Evolutionary conservation across 2,113 vertebrate species (phyloP).

Genomic region (Ondatra zibethicus): DNA sequence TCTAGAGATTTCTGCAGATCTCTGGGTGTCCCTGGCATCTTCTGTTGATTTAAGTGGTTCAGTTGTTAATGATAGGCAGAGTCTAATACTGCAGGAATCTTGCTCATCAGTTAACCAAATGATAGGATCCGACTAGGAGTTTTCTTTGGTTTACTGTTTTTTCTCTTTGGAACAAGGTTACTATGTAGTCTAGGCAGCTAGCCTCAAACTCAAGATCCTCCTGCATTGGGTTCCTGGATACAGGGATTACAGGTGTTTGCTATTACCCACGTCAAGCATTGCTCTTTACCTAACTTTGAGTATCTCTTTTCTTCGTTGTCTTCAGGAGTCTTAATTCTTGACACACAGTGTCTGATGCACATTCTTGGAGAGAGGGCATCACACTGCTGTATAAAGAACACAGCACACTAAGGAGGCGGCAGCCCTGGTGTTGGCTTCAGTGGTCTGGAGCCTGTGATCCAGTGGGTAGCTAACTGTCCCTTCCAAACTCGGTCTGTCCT

Average conservation of each 20-base stretch:
- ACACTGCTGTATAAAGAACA: not conserved
- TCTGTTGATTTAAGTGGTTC: not conserved
- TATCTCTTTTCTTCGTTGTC: not conserved
- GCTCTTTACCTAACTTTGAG: not conserved
- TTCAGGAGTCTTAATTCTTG: not conserved
- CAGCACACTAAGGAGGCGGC: not conserved
- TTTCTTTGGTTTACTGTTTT: not conserved
- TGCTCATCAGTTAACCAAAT: not conserved
- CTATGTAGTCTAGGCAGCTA: not conserved
- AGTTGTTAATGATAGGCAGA: not conserved
- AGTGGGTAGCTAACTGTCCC: not conserved
- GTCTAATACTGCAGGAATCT: not conserved
- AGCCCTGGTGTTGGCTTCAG: no score
- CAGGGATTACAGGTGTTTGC: not conserved
- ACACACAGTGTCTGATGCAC: not conserved
- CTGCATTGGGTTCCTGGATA: not conserved
- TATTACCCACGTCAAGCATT: not conserved
- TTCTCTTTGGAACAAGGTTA: not conserved
- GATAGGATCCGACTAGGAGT: not conserved
- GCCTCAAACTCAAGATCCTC: not conserved
- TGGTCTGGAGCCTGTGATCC: not conserved
- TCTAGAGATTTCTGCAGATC: not conserved
- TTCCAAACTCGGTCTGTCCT: no score
- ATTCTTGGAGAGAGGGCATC: not conserved
- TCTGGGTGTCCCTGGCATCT: not conserved